Percentiles rank a stretch among this genome's conserved stretches.
Conservation (phyloP, 2,888 invertebrate genomes). For the Lasioglossum lativentre region DNA sequence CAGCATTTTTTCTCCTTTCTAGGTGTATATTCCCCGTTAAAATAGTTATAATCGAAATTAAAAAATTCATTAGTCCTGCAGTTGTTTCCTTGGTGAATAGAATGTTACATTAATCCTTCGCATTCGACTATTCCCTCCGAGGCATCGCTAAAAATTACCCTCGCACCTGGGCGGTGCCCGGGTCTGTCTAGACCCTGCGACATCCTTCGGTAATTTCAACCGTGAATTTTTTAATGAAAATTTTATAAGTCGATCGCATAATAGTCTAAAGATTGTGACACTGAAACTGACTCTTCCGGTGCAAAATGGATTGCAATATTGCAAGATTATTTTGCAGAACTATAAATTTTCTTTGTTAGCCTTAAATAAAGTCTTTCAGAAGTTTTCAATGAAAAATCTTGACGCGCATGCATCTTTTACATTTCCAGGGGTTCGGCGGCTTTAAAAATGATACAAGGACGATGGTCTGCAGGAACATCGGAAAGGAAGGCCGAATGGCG, state of each 20-base stretch:
- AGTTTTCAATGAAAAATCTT: background rate
- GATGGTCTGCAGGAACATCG: background rate
- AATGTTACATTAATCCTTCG: background rate
- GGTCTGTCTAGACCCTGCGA: too few relatives aligned
- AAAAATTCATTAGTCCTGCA: background rate
- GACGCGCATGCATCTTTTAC: background rate
- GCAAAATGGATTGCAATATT: too few relatives aligned
- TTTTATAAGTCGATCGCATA: too few relatives aligned
- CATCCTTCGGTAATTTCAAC: too few relatives aligned
- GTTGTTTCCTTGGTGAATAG: background rate
- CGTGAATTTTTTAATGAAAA: too few relatives aligned
- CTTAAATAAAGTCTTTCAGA: background rate
- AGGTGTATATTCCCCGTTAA: too few relatives aligned
- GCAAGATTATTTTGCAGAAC: background rate
- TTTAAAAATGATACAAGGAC: background rate
- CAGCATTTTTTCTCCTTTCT: too few relatives aligned
- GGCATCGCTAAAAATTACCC: background rate
- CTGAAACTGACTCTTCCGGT: too few relatives aligned
- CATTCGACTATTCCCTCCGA: too few relatives aligned
- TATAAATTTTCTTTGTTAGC: background rate
- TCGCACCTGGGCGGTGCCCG: too few relatives aligned
- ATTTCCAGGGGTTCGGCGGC: background rate
- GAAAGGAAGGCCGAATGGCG: background rate
- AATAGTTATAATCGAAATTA: background rate
- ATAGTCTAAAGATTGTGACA: too few relatives aligned